These are phyloP conservation scores for Dolomedes plantarius DNA, from an alignment of 2,888 invertebrate genomes.

Conservation along the genomic window DNA sequence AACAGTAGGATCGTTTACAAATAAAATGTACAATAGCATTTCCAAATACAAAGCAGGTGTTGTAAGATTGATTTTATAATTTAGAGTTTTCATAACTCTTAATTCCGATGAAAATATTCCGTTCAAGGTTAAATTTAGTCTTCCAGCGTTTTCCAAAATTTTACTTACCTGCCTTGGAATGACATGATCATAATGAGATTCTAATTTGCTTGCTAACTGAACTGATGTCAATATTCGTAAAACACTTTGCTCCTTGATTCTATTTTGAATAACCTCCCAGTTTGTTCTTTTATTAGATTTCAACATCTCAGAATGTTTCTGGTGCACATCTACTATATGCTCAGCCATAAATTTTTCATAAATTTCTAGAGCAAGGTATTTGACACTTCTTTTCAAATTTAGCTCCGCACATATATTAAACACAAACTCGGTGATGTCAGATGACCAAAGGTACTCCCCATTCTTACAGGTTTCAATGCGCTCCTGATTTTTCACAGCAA, in stretches of 20 bases:
- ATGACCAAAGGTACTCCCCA: slow-evolving; percentile 44
- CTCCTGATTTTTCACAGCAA: slow-evolving; percentile 36
- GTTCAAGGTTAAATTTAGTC: slow-evolving; percentile 15
- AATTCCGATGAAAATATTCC: slow-evolving; percentile 52
- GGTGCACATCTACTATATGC: slow-evolving; percentile 39
- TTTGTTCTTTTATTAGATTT: slow-evolving; percentile 12
- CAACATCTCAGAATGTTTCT: slow-evolving; percentile 3
- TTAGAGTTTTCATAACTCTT: slow-evolving; percentile 39
- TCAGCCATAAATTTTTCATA: slow-evolving; percentile 46
- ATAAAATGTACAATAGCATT: slow-evolving; percentile 38
- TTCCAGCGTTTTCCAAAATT: slow-evolving; percentile 28
- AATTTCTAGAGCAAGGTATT: slow-evolving; percentile 49
- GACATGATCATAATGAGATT: slow-evolving; percentile 50
- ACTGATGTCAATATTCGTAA: slow-evolving; percentile 44
- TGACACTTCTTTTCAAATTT: slow-evolving; percentile 22
- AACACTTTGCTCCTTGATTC: slow-evolving; percentile 40
- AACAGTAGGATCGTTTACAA: slow-evolving; percentile 34
- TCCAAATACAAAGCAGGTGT: slow-evolving; percentile 37
- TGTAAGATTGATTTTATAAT: slow-evolving; percentile 26
- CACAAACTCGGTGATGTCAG: slow-evolving; percentile 34
- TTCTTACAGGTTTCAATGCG: slow-evolving; percentile 28
- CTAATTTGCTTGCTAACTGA: slow-evolving; percentile 49
- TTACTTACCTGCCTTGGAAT: slow-evolving; percentile 25
- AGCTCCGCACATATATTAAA: slow-evolving; percentile 38
- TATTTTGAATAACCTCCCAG: slow-evolving; percentile 47